phyloP scores from a whole-genome alignment of 2,888 invertebrate species.

The Tortrix viridana region DNA sequence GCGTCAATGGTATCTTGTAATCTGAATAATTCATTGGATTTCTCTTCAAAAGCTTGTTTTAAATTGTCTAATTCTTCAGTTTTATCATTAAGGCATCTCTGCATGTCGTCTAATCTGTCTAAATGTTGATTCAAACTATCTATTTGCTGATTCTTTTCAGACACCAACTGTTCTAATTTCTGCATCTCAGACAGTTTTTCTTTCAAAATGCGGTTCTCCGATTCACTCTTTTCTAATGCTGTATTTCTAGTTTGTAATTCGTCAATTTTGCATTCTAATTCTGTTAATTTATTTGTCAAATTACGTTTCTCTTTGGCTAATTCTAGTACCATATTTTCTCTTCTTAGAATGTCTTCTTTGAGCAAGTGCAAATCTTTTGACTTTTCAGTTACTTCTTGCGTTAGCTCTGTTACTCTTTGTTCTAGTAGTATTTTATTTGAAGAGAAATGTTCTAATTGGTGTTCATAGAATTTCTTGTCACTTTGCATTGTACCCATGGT shows the following conservation, averaged over 20 bases:
- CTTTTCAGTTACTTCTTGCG: conserved; percentile 80
- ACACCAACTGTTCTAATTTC: conserved; percentile 80
- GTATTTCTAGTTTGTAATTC: conserved; percentile 75
- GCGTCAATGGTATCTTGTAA: conserved; percentile 68
- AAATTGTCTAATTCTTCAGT: conserved; percentile 75
- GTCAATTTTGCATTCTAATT: conserved; percentile 78
- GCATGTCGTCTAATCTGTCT: conserved; percentile 76
- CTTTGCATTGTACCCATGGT: conserved; percentile 80
- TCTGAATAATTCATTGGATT: conserved; percentile 72
- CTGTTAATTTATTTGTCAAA: conserved; percentile 74
- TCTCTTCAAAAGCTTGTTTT: conserved; percentile 75
- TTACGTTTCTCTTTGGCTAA: conserved; percentile 84
- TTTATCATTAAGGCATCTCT: conserved; percentile 78
- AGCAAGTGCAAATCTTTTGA: conserved; percentile 80
- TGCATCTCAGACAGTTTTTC: conserved; percentile 77
- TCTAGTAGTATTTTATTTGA: conserved; percentile 81
- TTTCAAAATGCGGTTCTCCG: conserved; percentile 75
- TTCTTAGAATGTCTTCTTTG: conserved; percentile 82
- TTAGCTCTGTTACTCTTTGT: conserved; percentile 83
- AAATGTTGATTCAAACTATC: conserved; percentile 79
- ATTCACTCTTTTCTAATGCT: conserved; percentile 65
- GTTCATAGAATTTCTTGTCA: conserved; percentile 83
- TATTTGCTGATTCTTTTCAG: conserved; percentile 83
- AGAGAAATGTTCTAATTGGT: conserved; percentile 80
- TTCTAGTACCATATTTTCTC: conserved; percentile 84